Percentiles rank a stretch among this genome's conserved stretches.
Conservation (phyloP, 2,888 invertebrate species). For the Isoperla grammatica region DNA sequence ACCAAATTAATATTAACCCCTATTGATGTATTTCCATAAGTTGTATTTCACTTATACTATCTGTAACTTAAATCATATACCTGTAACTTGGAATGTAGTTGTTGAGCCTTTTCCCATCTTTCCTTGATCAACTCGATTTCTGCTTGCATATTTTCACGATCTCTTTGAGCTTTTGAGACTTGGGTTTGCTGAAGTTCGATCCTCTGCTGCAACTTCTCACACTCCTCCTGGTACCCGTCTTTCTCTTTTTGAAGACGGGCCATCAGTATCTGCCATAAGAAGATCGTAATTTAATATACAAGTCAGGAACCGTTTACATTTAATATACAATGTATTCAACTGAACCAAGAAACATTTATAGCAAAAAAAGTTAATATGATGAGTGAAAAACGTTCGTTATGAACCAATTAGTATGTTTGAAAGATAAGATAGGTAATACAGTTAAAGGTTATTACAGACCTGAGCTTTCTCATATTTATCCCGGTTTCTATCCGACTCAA, state of each 20-base stretch:
- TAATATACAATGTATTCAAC: no score
- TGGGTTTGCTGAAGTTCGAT: conserved; percentile 77
- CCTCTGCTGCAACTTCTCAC: conserved; percentile 74
- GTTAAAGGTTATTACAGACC: conserved; percentile 54
- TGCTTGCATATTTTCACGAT: conserved; percentile 75
- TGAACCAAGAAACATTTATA: no score
- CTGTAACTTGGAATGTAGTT: conserved; percentile 76
- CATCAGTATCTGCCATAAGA: conserved; percentile 55
- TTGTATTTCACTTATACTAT: conserved; percentile 4
- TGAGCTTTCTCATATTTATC: conserved; percentile 88
- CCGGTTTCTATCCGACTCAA: conserved; percentile 78
- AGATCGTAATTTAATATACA: no score
- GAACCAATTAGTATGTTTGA: no score
- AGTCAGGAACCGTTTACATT: no score
- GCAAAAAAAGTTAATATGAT: no score
- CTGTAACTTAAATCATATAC: conserved; percentile 41
- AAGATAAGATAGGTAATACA: background rate
- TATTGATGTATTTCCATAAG: no score
- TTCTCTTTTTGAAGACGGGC: conserved; percentile 82
- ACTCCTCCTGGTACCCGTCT: conserved; percentile 74
- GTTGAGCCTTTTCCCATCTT: conserved; percentile 81
- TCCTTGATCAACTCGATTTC: conserved; percentile 84
- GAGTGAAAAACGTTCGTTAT: no score
- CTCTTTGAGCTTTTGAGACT: conserved; percentile 74
- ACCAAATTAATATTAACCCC: no score